Percentiles rank a stretch among this genome's conserved stretches.
phyloP scores from a whole-genome alignment of 1,140 invertebrate genomes.

The Bombus superbus region DNA sequence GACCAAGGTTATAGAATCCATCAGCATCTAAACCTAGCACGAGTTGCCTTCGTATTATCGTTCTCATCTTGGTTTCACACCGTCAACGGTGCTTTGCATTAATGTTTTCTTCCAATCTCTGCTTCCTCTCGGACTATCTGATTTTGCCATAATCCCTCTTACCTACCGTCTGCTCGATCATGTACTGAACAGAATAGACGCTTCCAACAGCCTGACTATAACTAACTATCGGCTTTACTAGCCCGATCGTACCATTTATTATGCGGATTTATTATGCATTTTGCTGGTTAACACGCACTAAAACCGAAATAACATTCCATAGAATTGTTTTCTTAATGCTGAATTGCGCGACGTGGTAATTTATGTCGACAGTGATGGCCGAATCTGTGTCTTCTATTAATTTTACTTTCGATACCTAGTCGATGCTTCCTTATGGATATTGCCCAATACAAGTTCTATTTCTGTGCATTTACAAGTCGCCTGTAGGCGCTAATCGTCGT shows the following conservation, averaged over 20 bases:
- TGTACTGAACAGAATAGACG: constrained; percentile 3
- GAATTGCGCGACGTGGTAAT: not conserved
- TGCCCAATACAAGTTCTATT: too few relatives aligned
- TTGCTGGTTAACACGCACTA: not conserved
- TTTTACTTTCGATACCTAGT: not conserved
- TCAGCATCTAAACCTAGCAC: constrained; percentile 16
- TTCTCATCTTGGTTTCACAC: not conserved
- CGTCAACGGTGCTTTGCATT: constrained; percentile 17
- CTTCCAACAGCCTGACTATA: not conserved
- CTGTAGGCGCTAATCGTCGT: too few relatives aligned
- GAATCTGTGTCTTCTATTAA: not conserved
- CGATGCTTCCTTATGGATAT: too few relatives aligned
- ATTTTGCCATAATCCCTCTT: constrained; percentile 2
- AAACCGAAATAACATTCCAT: not conserved
- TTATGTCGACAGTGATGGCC: too few relatives aligned
- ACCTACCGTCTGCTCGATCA: constrained; percentile 20
- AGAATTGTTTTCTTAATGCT: not conserved
- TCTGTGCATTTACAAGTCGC: too few relatives aligned
- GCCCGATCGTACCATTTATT: not conserved
- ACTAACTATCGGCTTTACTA: not conserved
- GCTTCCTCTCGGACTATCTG: constrained; percentile 6
- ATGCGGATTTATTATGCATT: not conserved
- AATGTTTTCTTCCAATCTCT: constrained; percentile 21
- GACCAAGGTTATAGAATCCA: constrained; percentile 54
- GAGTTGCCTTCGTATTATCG: constrained; percentile 29